Evolutionary conservation across 2,797 vertebrate genomes (phyloP), one percentile per base, ranked within the genome.

Genomic region (Sebastes iracundus): DNA sequence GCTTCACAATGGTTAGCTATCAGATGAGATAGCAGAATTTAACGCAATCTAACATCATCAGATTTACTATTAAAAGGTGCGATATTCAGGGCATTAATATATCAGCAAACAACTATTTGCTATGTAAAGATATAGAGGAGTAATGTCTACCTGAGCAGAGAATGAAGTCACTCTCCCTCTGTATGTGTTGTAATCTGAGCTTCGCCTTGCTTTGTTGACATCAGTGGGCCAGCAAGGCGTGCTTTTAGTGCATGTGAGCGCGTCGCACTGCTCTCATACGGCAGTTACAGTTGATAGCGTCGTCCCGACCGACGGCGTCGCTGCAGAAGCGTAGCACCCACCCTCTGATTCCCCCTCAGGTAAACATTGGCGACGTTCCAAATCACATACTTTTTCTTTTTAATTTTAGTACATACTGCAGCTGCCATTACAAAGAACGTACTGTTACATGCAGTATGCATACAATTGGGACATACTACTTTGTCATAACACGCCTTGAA

Each of bases 1-100:
- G 30, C 67, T 70, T 59, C 74, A 62, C 75, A 56, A 30, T 59
- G 65, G 58, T 71, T 74, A 61, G 55, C 74, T 20, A 80, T 74
- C 65, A 42, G 25, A 27, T 25, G 5, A 83, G 72, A 84, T 59
- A 79, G 60, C 25, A 20, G 2, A 68, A 63, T 58, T 30, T 20
- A 58, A 33, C 49, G 3, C 61, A 53, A 53, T 53, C 49, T 53
- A 10, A 8, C 46, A 8, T n/a, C 20, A 52, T 52, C 49, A 0
- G 20, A 20, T 52, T 52, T 52, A 53, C 49, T 53, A 53, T 53
- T 53, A 53, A 22, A 46, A 53, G 20, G 20, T 49, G 46, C 16
- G 49, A 49, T 49, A 46, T 46, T 46, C 42, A 46, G 42, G 0
- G 49, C 49, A 52, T 52, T 52, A 52, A 46, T 46, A 46, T 46